These are phyloP conservation scores for Zaprionus davidi DNA, from an alignment of 1,140 invertebrate genomes.

Conservation along the genomic window DNA sequence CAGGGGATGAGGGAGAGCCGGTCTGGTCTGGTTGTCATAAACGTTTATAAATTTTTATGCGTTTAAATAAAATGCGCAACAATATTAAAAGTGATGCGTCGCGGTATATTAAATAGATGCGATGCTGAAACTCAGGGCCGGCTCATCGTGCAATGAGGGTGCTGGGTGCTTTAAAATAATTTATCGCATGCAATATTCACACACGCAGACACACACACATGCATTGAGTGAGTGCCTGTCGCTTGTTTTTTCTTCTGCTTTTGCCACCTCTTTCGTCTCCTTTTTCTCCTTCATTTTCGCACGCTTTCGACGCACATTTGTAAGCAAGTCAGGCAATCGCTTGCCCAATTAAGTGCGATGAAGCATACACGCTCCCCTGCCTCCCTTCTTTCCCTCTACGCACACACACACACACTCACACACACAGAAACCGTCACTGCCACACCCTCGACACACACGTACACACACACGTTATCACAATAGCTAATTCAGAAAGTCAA, in stretches of 20 bases:
- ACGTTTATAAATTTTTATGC: constrained; percentile 76
- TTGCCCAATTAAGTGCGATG: constrained; percentile 49
- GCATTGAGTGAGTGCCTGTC: constrained; percentile 53
- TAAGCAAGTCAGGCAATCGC: constrained; percentile 79
- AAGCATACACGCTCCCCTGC: constrained; percentile 1
- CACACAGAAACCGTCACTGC: background rate
- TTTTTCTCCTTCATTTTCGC: constrained; percentile 1
- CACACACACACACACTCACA: constrained; percentile 7
- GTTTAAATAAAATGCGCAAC: constrained; percentile 75
- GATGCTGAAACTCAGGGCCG: constrained; percentile 3
- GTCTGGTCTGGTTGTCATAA: constrained; percentile 60
- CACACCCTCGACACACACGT: constrained; percentile 7
- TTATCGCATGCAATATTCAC: constrained; percentile 76
- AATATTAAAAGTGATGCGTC: constrained; percentile 78
- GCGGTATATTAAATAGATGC: constrained; percentile 75
- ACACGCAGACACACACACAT: constrained; percentile 27
- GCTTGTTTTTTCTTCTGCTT: constrained; percentile 33
- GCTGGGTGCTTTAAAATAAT: constrained; percentile 71
- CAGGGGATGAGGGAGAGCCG: constrained; percentile 9
- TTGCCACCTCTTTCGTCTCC: constrained; percentile 12
- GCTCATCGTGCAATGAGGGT: background rate
- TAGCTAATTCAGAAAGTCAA: constrained; percentile 77
- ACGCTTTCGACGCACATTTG: constrained; percentile 56
- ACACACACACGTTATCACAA: constrained; percentile 73
- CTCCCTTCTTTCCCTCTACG: background rate